Base-by-base conservation (phyloP, 2,113 vertebrate species). In the Nothobranchius furzeri region DNA sequence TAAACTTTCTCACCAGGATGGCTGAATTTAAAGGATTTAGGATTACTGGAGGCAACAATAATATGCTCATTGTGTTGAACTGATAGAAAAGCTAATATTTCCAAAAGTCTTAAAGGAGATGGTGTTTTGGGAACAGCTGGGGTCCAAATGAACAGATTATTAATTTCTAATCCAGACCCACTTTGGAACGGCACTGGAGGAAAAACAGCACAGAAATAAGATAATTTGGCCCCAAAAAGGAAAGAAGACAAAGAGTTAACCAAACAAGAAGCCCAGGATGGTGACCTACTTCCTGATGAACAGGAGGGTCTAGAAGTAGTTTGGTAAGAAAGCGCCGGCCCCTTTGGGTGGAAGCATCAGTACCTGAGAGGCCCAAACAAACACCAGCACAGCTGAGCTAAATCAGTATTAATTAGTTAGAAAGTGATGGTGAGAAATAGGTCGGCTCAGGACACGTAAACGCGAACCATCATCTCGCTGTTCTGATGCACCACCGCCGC, bases 241-340 rank as follows among this genome's bases (percentile, higher is more conserved):
- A 20, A 20, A 20, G 20, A 20, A 20, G 20, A 20, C 20, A 20
- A 20, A 20, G 20, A 20, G 20, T 20, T 56, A 49, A 13, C 24
- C 47, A 12, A 57, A 72, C 48, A 42, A 50, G 36, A 37, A 50
- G 25, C 25, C 13, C 45, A 62, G 48, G 69, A 24, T 14, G 12
- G 53, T 57, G 64, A 71, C 70, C 70, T 68, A 61, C 55, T 60
- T 78, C 17, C 17, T 48, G 75, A 72, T 42, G 30, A 53, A 17
- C 48, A 24, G 40, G 46, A 62, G 56, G 60, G 66, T 61, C 74
- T 77, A 70, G 61, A 73, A 53, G 14, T 36, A 62, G 59, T 65
- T 36, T 78, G 60, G 45, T 59, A 49, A 4, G 15, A 43, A 64
- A 4, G 2, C 36, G 4, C 36, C 36, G 20, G 20, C 36, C 36